These are phyloP conservation scores for Microtus richardsoni DNA, from an alignment of 2,113 vertebrate species.

Conservation along the genomic window DNA sequence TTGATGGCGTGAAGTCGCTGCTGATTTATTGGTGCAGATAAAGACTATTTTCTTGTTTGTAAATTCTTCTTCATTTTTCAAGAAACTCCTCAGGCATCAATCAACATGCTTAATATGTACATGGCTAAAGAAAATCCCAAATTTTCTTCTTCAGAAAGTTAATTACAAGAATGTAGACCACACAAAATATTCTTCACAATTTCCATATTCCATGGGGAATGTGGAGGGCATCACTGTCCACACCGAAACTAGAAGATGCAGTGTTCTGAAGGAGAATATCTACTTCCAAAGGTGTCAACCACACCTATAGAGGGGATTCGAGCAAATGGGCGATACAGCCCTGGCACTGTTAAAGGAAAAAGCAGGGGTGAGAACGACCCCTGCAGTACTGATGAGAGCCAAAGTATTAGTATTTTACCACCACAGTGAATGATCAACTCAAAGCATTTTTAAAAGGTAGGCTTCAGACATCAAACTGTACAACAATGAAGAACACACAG, in stretches of 20 bases:
- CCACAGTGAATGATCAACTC: background rate
- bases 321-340: background rate
- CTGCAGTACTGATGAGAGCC: background rate
- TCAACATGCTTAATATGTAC: background rate
- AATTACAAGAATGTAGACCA: background rate
- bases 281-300: background rate
- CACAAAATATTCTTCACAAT: background rate
- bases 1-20: background rate
- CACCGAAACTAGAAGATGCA: background rate
- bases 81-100: background rate
- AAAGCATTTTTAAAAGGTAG: background rate
- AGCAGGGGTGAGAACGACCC: background rate
- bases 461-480: background rate
- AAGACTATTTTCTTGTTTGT: conserved; percentile 35
- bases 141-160: background rate
- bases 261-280: background rate
- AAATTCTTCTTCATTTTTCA: conserved; percentile 22
- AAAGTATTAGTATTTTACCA: background rate
- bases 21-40: conserved; percentile 12
- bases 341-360: background rate
- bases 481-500: background rate
- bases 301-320: background rate
- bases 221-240: background rate
- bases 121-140: background rate
- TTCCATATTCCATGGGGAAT: background rate